Evolutionary conservation across 2,113 vertebrate species (phyloP), one percentile per base, ranked within the genome.

Genomic region (Uria lomvia): DNA sequence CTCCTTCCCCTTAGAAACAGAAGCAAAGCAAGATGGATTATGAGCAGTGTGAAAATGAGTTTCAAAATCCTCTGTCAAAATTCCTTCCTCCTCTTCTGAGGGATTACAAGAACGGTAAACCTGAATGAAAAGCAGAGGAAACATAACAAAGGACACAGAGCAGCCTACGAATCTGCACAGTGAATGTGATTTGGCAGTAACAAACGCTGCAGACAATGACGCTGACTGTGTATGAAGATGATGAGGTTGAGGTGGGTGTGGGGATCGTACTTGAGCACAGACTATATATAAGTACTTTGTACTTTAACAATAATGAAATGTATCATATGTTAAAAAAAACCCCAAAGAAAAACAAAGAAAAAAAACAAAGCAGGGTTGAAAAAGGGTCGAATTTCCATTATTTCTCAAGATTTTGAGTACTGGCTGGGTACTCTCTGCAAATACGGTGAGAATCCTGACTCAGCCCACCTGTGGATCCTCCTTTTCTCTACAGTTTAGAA

Each of bases 1-100:
- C 88, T 99, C 98, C 95, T 99, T 99, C 40, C 98, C 98, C 98
- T 99, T 94, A 6, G 14, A 82, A 92, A 63, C 22, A 86, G 29
- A 96, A 90, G 86, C 45, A 88, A 60, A 85, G 8, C 32, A 81
- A 82, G 56, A 49, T 2, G 17, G 43, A 40, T 75, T 23, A 67
- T 20, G 10, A 95, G 49, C 75, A 70, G 32, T 17, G 26, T 78
- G 63, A 78, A 88, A 94, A 86, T 7, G 17, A 82, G 22, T 20
- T 67, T 65, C 89, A 38, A 87, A 92, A 75, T 60, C 52, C 27
- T 11, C 68, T 56, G 36, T 32, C 29, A 47, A 67, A 92, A 75
- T 53, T 86, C 50, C 45, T 87, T 71, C 70, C 66, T 82, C 21
- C 18, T 21, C 62, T 87, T 52, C 58, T 63, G 8, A 73, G 29